Evolutionary conservation across 2,113 vertebrate genomes (phyloP).

Genomic region (Chaenocephalus aceratus): DNA sequence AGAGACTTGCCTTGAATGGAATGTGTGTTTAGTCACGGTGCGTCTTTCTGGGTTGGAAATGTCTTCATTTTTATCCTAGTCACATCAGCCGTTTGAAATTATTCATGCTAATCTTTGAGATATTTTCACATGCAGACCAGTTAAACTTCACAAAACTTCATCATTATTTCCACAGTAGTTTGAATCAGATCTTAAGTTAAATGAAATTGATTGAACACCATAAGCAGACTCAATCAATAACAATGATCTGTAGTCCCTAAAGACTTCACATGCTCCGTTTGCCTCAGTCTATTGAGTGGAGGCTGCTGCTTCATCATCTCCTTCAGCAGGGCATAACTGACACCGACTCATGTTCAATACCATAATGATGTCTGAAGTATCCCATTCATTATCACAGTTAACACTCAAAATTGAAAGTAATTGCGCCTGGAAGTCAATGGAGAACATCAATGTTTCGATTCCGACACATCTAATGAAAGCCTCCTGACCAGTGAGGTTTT

Average conservation of each 20-base stretch:
- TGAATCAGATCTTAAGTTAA: neutral
- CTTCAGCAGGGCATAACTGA: neutral
- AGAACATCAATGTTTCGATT: conserved; percentile 22
- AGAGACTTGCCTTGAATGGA: neutral
- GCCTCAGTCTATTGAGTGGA: conserved; percentile 19
- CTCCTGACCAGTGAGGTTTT: neutral
- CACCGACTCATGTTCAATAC: conserved; percentile 28
- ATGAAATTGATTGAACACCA: conserved; percentile 7
- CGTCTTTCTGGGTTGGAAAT: neutral
- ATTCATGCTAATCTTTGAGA: neutral
- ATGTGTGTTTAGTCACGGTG: neutral
- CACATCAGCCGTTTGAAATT: conserved; percentile 5
- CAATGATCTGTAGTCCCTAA: conserved; percentile 8
- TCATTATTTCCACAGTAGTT: neutral
- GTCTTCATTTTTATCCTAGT: neutral
- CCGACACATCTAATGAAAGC: conserved; percentile 1
- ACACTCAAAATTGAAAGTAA: conserved; percentile 34
- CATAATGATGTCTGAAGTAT: conserved; percentile 44
- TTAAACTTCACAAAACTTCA: neutral
- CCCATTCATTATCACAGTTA: conserved; percentile 54
- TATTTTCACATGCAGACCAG: neutral
- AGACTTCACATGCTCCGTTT: conserved; percentile 31
- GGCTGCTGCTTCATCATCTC: conserved; percentile 31
- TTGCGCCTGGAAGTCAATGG: neutral
- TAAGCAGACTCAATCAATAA: conserved; percentile 35